Evolutionary conservation across 2,113 vertebrate genomes (phyloP).

Genomic region (Corvus cornix): DNA sequence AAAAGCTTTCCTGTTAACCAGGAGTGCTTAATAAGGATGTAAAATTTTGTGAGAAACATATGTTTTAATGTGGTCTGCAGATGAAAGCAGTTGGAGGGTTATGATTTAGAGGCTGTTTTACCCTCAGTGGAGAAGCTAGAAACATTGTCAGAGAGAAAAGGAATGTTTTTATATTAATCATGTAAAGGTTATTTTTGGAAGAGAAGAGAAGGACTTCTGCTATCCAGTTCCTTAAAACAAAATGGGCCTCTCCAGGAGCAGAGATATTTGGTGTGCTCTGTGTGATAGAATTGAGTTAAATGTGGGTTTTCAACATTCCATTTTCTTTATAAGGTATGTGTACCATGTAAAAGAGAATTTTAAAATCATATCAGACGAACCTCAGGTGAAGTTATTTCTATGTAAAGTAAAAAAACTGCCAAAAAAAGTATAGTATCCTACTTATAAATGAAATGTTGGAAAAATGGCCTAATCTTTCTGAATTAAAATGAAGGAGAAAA

Average conservation of each 20-base stretch:
- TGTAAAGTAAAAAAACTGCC: background rate
- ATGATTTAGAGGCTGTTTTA: background rate
- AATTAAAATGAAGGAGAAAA: background rate
- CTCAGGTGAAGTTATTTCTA: background rate
- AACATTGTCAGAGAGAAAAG: background rate
- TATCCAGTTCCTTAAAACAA: background rate
- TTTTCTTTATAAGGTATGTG: background rate
- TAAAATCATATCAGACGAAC: accelerated
- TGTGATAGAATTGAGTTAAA: background rate
- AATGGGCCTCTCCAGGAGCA: background rate
- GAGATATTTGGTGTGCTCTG: background rate
- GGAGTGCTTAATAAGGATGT: background rate
- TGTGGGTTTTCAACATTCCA: background rate
- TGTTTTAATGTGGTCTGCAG: background rate
- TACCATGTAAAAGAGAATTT: background rate
- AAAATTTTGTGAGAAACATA: background rate
- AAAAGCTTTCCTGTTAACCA: background rate
- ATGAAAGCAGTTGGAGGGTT: background rate
- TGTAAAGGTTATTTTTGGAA: background rate
- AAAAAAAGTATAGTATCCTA: background rate
- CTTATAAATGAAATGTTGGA: background rate
- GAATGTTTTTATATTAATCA: background rate
- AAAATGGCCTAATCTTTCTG: background rate
- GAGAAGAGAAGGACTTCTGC: background rate
- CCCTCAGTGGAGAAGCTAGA: background rate